phyloP scores from a whole-genome alignment of 1,140 invertebrate species.

The Lanistes nyassanus region DNA sequence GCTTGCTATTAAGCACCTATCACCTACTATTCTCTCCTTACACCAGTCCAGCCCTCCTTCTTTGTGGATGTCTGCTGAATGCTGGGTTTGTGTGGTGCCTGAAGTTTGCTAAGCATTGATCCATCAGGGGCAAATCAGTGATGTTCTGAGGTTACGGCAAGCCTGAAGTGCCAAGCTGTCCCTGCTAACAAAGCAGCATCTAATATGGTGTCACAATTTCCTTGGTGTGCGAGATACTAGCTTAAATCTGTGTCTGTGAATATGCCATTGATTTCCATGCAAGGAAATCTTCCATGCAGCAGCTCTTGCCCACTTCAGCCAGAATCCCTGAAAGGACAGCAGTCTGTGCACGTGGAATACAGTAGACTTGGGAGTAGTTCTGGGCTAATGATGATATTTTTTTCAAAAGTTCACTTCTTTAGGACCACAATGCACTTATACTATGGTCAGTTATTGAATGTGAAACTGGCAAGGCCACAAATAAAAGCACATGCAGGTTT shows the following conservation, averaged over 20 bases:
- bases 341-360: no score
- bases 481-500: no score
- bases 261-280: constrained; percentile 13
- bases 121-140: not conserved
- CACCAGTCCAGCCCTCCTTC: constrained; percentile 4
- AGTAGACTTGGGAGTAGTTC: no score
- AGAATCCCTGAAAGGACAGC: no score
- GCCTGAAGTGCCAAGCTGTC: constrained; percentile 6
- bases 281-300: not conserved
- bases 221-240: not conserved
- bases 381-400: no score
- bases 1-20: no score
- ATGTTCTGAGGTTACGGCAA: not conserved
- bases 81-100: constrained; percentile 1
- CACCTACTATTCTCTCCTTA: no score
- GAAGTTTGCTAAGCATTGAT: constrained; percentile 23
- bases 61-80: constrained; percentile 6
- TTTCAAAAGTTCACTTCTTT: no score
- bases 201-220: not conserved
- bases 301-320: not conserved
- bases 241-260: not conserved
- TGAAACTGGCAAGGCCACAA: no score
- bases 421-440: no score
- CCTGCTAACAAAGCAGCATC: no score
- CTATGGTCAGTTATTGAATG: no score